These are phyloP conservation scores for Tortrix viridana DNA, from an alignment of 2,888 invertebrate species.

Conservation along the genomic window DNA sequence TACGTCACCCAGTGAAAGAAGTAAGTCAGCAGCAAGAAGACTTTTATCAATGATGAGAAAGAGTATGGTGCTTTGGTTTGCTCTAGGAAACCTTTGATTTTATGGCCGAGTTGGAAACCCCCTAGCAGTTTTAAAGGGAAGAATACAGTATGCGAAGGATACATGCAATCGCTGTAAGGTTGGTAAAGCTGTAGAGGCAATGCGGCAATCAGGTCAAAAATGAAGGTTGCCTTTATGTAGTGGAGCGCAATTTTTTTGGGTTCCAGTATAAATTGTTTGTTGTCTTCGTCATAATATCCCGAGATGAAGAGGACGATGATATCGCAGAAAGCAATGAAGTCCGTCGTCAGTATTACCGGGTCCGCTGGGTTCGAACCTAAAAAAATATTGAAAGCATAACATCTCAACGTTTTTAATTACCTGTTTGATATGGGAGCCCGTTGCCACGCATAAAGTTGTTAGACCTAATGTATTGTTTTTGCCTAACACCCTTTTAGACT, in stretches of 20 bases:
- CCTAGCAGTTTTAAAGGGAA: conserved; percentile 59
- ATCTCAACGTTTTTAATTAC: too few relatives aligned
- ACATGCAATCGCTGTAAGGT: conserved; percentile 48
- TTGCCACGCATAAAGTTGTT: too few relatives aligned
- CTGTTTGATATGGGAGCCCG: too few relatives aligned
- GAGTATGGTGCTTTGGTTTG: conserved; percentile 57
- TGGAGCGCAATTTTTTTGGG: conserved; percentile 53
- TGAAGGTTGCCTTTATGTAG: conserved; percentile 53
- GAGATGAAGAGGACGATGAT: conserved; percentile 59
- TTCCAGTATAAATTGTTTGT: conserved; percentile 56
- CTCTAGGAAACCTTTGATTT: conserved; percentile 51
- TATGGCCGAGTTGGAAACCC: conserved; percentile 43
- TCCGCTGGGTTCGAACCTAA: conserved; percentile 57
- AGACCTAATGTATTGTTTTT: too few relatives aligned
- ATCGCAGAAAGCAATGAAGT: conserved; percentile 55
- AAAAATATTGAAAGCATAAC: conserved; percentile 8
- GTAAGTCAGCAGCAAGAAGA: conserved; percentile 46
- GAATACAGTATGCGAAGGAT: conserved; percentile 58
- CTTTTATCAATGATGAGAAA: conserved; percentile 44
- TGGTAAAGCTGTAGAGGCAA: conserved; percentile 58
- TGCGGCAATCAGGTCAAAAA: conserved; percentile 53
- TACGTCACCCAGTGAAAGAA: conserved; percentile 68
- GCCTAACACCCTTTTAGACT: too few relatives aligned
- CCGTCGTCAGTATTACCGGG: conserved; percentile 53
- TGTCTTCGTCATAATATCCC: conserved; percentile 60